Conservation (phyloP, 1,140 invertebrate genomes). For the Drosophila mauritiana region DNA sequence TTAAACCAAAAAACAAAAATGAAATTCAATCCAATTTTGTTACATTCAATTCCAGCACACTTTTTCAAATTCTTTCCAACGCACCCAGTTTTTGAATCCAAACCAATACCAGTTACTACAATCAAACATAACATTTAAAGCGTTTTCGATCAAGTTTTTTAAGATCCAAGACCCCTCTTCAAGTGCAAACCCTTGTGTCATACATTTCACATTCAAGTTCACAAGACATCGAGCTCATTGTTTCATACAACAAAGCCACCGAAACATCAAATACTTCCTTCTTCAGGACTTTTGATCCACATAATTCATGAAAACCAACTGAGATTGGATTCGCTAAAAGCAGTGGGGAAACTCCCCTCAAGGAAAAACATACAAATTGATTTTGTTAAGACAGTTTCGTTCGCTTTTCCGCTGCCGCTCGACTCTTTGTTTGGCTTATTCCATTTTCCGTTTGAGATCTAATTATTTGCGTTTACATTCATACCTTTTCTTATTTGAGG, state of each 20-base stretch:
- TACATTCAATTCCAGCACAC: slow-evolving; percentile 79
- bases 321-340: slow-evolving; percentile 8
- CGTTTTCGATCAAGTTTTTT: slow-evolving; percentile 62
- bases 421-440: slow-evolving; percentile 47
- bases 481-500: slow-evolving; percentile 22
- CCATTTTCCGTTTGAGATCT: slow-evolving; percentile 32
- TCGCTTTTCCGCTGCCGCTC: slow-evolving; percentile 27
- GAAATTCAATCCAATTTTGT: slow-evolving; percentile 64
- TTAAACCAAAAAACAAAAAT: slow-evolving; percentile 37
- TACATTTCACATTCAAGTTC: slow-evolving; percentile 28
- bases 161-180: slow-evolving; percentile 47
- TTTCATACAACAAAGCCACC: slow-evolving; percentile 44
- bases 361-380: slow-evolving; percentile 35
- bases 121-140: slow-evolving; percentile 30
- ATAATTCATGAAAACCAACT: slow-evolving; percentile 7
- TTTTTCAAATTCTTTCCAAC: slow-evolving; percentile 77
- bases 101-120: slow-evolving; percentile 42
- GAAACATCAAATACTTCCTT: slow-evolving; percentile 30
- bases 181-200: slow-evolving; percentile 37
- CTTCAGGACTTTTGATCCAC: slow-evolving; percentile 6
- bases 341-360: slow-evolving; percentile 11
- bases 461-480: slow-evolving; percentile 40
- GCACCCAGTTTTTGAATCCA: slow-evolving; percentile 81
- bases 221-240: slow-evolving; percentile 42
- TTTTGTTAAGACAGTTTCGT: slow-evolving; percentile 25